Conservation (phyloP, 2,888 invertebrate genomes). For the Aleiodes testaceus region DNA sequence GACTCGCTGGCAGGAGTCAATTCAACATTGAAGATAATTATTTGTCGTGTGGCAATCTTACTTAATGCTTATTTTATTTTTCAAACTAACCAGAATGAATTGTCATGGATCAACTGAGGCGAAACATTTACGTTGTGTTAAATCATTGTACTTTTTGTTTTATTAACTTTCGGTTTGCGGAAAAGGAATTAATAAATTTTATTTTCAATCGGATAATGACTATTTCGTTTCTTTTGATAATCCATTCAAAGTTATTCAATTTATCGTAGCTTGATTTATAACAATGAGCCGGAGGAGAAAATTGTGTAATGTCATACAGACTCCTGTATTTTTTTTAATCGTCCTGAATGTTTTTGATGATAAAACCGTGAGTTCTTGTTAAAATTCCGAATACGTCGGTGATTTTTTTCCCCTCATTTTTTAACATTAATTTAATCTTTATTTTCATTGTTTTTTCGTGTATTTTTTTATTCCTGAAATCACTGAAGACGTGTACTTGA, state of each 20-base stretch:
- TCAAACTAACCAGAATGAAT: not conserved
- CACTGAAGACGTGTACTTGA: constrained; percentile 52
- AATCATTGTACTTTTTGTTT: not conserved
- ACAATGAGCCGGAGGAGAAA: too few relatives aligned
- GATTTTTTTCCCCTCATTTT: not conserved
- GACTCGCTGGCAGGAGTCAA: constrained; percentile 18
- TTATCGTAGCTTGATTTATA: too few relatives aligned
- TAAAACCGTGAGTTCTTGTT: too few relatives aligned
- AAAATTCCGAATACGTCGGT: too few relatives aligned
- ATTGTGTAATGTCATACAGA: constrained; percentile 6
- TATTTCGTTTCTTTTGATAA: too few relatives aligned
- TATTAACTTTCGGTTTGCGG: not conserved
- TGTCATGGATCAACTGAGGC: constrained; percentile 19
- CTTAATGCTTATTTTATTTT: not conserved
- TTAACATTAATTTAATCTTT: constrained; percentile 21
- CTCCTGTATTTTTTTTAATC: not conserved
- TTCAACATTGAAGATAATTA: constrained; percentile 52
- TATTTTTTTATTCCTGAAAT: constrained; percentile 35
- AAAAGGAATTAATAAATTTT: not conserved
- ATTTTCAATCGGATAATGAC: too few relatives aligned
- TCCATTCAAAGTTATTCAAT: too few relatives aligned
- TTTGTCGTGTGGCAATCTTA: constrained; percentile 45
- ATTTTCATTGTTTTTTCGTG: constrained; percentile 38
- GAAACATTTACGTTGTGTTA: not conserved
- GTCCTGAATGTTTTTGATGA: too few relatives aligned